These are phyloP conservation scores for Labroides dimidiatus DNA, from an alignment of 2,797 vertebrate genomes.

Conservation along the genomic window DNA sequence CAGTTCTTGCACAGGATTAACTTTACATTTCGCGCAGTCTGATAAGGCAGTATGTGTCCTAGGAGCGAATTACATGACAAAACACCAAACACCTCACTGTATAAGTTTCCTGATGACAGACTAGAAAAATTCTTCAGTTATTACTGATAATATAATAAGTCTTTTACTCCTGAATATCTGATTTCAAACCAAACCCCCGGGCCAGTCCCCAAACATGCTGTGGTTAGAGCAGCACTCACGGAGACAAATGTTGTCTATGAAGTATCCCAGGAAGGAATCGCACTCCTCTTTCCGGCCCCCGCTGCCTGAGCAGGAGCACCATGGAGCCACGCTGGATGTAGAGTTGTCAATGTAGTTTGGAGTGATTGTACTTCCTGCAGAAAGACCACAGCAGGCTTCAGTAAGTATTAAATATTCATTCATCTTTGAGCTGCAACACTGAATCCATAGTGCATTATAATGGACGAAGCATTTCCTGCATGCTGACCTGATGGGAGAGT, in stretches of 20 bases:
- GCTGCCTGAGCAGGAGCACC: constrained; percentile 92
- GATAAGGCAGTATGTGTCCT: too few species aligned
- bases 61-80: constrained; percentile 8
- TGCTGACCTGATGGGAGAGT: constrained; percentile 21
- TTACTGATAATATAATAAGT: neutral
- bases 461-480: constrained; percentile 28
- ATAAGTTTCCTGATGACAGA: neutral
- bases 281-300: constrained; percentile 92
- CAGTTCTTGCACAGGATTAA: neutral
- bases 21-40: constrained; percentile 14
- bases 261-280: constrained; percentile 87
- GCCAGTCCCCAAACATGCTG: neutral
- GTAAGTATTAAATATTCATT: constrained; percentile 70
- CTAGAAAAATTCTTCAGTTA: neutral
- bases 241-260: constrained; percentile 92
- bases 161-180: too few species aligned
- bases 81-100: too few species aligned
- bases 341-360: constrained; percentile 97
- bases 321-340: constrained; percentile 92
- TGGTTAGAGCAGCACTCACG: constrained; percentile 83
- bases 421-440: constrained; percentile 38
- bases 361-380: constrained; percentile 92
- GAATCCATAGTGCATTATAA: constrained; percentile 39
- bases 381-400: constrained; percentile 42
- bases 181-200: too few species aligned